Conservation (phyloP, 2,888 invertebrate species). For the Micoletzkya japonica region DNA sequence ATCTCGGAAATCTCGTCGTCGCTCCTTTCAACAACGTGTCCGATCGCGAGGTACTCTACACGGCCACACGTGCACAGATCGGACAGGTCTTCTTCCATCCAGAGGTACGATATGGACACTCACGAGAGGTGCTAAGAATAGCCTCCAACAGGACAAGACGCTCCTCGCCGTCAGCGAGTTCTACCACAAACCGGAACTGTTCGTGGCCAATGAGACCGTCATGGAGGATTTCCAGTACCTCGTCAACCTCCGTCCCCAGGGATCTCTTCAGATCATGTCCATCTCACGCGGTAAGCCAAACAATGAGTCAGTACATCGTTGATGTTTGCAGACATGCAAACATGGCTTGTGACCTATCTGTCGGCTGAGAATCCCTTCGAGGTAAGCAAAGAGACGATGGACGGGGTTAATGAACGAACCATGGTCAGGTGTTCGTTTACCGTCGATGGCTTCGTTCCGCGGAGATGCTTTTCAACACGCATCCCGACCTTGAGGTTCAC, state of each 20-base stretch:
- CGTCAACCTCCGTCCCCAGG: conserved; percentile 58
- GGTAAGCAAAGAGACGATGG: conserved; percentile 35
- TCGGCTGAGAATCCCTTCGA: conserved; percentile 61
- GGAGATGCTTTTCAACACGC: conserved; percentile 57
- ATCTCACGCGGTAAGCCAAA: conserved; percentile 37
- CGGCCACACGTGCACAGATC: conserved; percentile 57
- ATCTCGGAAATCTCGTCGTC: conserved; percentile 56
- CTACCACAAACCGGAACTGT: conserved; percentile 61
- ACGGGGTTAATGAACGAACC: conserved; percentile 31
- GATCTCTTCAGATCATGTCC: conserved; percentile 42
- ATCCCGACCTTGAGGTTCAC: conserved; percentile 49
- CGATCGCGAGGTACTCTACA: conserved; percentile 43
- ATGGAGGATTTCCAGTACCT: conserved; percentile 53
- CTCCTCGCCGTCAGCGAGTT: conserved; percentile 58
- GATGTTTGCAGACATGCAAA: conserved; percentile 51
- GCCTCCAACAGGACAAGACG: conserved; percentile 44
- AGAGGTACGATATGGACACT: no score
- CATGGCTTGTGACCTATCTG: conserved; percentile 59
- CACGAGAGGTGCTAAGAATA: no score
- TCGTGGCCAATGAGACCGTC: conserved; percentile 60
- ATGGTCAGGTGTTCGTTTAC: conserved; percentile 36
- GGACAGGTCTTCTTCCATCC: conserved; percentile 59
- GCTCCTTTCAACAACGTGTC: conserved; percentile 51
- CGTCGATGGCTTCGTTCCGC: conserved; percentile 46
- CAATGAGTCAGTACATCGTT: not conserved